phyloP scores from a whole-genome alignment of 2,797 vertebrate genomes.

The Sebastes oblongus region DNA sequence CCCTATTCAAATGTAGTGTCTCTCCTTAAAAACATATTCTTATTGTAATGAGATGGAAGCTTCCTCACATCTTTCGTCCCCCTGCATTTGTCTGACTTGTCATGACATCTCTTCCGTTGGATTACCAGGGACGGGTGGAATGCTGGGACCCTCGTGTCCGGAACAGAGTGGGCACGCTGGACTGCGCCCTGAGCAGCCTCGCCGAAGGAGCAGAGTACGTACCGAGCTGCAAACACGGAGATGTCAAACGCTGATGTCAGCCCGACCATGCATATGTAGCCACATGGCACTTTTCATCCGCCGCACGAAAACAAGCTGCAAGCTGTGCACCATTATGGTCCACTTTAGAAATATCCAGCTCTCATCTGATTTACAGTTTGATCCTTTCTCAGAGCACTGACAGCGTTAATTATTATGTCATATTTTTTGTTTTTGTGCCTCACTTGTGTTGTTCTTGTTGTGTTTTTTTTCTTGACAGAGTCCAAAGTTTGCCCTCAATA shows the following conservation, averaged over 20 bases:
- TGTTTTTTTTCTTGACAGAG: slow-evolving; percentile 73
- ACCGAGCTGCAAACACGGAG: not conserved
- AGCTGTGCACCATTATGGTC: not conserved
- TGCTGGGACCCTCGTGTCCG: slow-evolving; percentile 96
- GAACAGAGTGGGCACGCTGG: slow-evolving; percentile 87
- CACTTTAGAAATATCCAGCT: not conserved
- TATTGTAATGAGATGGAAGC: not conserved
- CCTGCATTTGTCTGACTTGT: not conserved
- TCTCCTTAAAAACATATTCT: not conserved
- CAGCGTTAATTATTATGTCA: too few species aligned
- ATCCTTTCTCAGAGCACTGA: not conserved
- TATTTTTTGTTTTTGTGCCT: not conserved
- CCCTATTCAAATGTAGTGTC: not conserved
- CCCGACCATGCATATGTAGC: not conserved
- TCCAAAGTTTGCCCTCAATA: slow-evolving; percentile 89
- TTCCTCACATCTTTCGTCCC: not conserved
- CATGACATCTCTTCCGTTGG: not conserved
- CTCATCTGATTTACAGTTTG: not conserved
- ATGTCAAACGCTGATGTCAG: not conserved
- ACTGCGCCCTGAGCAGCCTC: slow-evolving; percentile 92
- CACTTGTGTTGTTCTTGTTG: not conserved
- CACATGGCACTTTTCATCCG: slow-evolving; percentile 18
- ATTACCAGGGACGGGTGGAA: slow-evolving; percentile 90
- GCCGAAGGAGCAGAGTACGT: slow-evolving; percentile 92
- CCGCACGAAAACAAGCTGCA: not conserved